Evolutionary conservation across 2,113 vertebrate species (phyloP).

Genomic region (Semicossyphus pulcher): DNA sequence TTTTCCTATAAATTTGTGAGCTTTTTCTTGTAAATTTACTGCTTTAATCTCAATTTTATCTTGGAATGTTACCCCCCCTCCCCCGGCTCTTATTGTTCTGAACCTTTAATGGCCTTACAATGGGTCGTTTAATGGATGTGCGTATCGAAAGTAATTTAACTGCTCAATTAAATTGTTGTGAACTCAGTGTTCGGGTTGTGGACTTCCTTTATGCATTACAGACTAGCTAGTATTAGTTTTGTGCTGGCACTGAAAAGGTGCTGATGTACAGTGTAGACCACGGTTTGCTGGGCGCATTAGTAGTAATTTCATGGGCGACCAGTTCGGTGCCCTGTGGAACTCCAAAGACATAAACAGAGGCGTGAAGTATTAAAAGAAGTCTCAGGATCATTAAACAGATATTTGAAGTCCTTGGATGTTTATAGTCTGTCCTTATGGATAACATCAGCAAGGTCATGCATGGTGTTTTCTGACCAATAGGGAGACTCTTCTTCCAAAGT

Average conservation of each 20-base stretch:
- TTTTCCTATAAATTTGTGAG: too few species aligned
- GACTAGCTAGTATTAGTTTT: constrained; percentile 20
- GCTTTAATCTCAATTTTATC: too few species aligned
- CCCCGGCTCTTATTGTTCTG: neutral
- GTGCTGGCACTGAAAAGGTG: constrained; percentile 32
- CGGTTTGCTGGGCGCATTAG: neutral
- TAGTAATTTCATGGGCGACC: constrained; percentile 44
- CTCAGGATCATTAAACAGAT: constrained; percentile 28
- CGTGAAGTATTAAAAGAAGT: constrained; percentile 20
- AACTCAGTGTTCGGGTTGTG: neutral
- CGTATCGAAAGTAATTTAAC: neutral
- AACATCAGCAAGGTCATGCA: constrained; percentile 17
- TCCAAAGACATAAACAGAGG: constrained; percentile 31
- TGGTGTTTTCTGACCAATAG: neutral
- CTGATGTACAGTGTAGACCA: constrained; percentile 14
- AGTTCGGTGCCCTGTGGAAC: constrained; percentile 43
- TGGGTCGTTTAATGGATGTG: constrained; percentile 11
- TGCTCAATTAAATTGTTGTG: constrained; percentile 21
- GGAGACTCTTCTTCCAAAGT: neutral
- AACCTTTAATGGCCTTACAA: too few species aligned
- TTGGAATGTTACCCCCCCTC: too few species aligned
- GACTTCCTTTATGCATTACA: neutral
- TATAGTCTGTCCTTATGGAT: constrained; percentile 14
- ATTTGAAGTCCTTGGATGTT: constrained; percentile 14
- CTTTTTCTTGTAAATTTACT: too few species aligned